Percentiles rank a stretch among this genome's conserved stretches.
phyloP scores from a whole-genome alignment of 2,888 invertebrate species.

The Callosobruchus maculatus region DNA sequence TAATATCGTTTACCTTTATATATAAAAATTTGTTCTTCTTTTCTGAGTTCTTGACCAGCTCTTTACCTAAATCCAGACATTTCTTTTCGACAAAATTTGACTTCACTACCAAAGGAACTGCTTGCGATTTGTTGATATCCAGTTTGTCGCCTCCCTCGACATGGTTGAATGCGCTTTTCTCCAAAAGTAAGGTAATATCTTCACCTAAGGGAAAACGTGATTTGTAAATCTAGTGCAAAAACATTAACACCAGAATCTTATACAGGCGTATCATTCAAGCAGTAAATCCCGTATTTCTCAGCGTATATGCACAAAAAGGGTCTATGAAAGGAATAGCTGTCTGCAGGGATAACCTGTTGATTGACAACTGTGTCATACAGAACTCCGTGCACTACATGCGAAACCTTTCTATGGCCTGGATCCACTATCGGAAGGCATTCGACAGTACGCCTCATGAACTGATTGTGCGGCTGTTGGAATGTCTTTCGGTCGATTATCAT shows the following conservation, averaged over 20 bases:
- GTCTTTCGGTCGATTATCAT: too few species aligned
- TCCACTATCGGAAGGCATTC: too few species aligned
- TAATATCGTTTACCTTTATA: slow-evolving; percentile 15
- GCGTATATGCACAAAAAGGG: too few species aligned
- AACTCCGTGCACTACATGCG: too few species aligned
- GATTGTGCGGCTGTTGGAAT: too few species aligned
- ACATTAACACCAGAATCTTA: not conserved
- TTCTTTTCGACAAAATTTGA: slow-evolving; percentile 24
- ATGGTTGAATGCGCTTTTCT: slow-evolving; percentile 59
- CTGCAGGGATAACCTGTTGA: too few species aligned
- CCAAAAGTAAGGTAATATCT: slow-evolving; percentile 60
- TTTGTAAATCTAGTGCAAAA: not conserved
- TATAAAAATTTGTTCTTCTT: slow-evolving; percentile 25
- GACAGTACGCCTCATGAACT: too few species aligned
- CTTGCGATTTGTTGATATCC: slow-evolving; percentile 63
- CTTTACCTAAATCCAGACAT: slow-evolving; percentile 21
- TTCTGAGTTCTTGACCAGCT: slow-evolving; percentile 17
- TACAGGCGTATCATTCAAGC: too few species aligned
- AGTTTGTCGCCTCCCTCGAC: slow-evolving; percentile 46
- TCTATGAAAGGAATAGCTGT: too few species aligned
- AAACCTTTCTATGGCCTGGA: too few species aligned
- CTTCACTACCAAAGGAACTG: slow-evolving; percentile 58
- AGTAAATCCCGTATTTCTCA: too few species aligned
- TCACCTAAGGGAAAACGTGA: slow-evolving; percentile 45
- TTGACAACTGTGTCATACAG: too few species aligned